phyloP scores from a whole-genome alignment of 2,113 vertebrate genomes.

The Semicossyphus pulcher region DNA sequence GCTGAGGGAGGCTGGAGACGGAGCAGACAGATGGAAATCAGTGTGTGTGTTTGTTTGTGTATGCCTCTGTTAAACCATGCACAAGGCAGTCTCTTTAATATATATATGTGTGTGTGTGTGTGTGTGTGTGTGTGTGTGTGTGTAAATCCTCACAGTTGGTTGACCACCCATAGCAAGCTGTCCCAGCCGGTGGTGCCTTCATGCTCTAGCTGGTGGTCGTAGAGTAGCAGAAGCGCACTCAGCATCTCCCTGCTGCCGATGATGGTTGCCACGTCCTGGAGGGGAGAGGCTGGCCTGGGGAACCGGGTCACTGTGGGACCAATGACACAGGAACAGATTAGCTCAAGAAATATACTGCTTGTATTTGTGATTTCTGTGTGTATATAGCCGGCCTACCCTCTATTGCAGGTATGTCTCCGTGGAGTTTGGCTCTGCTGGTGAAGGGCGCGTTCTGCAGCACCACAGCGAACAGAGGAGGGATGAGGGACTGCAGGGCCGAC shows the following conservation, averaged over 20 bases:
- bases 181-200: constrained; percentile 99
- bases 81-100: neutral
- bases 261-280: constrained; percentile 94
- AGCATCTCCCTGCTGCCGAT: constrained; percentile 95
- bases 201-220: constrained; percentile 94
- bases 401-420: constrained; percentile 91
- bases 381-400: constrained; percentile 85
- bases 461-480: constrained; percentile 92
- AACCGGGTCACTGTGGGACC: constrained; percentile 91
- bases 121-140: constrained; percentile 29
- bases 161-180: constrained; percentile 97
- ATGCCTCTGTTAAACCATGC: neutral
- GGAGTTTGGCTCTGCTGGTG: constrained; percentile 91
- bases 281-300: constrained; percentile 92
- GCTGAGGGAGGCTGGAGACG: constrained; percentile 89
- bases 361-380: neutral
- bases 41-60: neutral
- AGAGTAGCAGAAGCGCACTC: constrained; percentile 90
- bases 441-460: constrained; percentile 96
- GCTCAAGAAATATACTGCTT: neutral
- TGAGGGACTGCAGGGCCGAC: constrained; percentile 95
- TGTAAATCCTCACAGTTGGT: constrained; percentile 99
- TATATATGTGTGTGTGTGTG: neutral
- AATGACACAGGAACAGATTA: constrained; percentile 1
- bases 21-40: constrained; percentile 9